phyloP scores from a whole-genome alignment of 2,888 invertebrate genomes.

The Boloria euphrosyne region DNA sequence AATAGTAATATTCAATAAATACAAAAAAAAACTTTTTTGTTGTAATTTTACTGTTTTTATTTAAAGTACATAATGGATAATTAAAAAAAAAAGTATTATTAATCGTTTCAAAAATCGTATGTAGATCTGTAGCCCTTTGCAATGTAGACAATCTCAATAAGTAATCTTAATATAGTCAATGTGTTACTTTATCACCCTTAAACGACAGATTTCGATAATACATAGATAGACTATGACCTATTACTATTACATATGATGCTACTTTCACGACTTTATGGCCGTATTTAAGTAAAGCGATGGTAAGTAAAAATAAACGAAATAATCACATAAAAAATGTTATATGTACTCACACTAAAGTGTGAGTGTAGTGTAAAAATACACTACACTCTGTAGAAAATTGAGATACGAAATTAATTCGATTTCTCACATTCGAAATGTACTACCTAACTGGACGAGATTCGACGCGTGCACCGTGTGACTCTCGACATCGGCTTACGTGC shows the following conservation, averaged over 20 bases:
- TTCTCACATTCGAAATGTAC: neutral
- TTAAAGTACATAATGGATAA: neutral
- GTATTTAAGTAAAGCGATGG: neutral
- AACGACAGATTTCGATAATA: neutral
- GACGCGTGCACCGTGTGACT: slow-evolving; percentile 28
- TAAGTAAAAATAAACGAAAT: no score
- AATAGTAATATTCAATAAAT: no score
- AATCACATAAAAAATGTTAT: no score
- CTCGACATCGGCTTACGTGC: slow-evolving; percentile 31
- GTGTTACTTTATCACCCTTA: neutral
- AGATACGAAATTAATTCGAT: neutral
- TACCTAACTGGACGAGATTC: slow-evolving; percentile 9
- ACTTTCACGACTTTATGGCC: neutral
- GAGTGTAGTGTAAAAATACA: no score
- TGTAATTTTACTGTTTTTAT: neutral
- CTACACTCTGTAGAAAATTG: neutral
- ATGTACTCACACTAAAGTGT: no score
- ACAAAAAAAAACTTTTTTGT: neutral
- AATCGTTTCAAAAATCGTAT: no score
- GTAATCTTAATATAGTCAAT: no score
- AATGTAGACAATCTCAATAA: no score
- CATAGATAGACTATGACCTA: neutral
- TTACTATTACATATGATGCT: neutral
- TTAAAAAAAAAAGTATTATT: no score
- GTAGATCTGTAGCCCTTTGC: no score